Base-by-base conservation (phyloP, 2,888 invertebrate genomes). In the Apotomis betuletana region DNA sequence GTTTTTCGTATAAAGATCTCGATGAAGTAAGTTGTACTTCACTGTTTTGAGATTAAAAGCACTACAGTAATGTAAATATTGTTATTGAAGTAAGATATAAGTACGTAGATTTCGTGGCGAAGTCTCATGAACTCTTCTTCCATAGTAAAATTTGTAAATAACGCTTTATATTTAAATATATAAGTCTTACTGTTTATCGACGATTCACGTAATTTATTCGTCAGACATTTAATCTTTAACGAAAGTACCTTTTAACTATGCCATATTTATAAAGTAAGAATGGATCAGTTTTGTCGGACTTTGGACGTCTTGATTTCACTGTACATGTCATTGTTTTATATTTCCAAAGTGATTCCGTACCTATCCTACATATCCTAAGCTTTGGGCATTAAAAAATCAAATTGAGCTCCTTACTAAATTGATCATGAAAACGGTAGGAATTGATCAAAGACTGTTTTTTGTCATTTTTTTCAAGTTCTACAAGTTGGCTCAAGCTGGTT, bases 91-190 rank as follows among this genome's bases (percentile, higher is more conserved):
- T 87, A 87, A 89, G 87, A 79, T 68, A 79, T 68, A 79, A 80
- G 79, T 85, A 79, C 80, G 79, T 85, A 83, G 89, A 85, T 86
- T 87, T 88, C 86, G 88, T 83, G 83, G 82, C 86, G 89, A 87
- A 83, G 81, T 87, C 86, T 84, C 82, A 85, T 82, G 81, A 87
- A 85, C 84, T 87, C 88, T 90, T 92, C 92, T 92, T 93, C 92
- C 92, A 93, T 93, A 93, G 93, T 87, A 85, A 93, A 93, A 93
- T 91, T 91, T 93, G 93, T 93, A 93, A 90, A 93, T 93, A 93
- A 88, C 88, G 85, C 87, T 88, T 89, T 88, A 87, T 88, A 85
- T 81, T 81, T 79, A 74, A 84, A 84, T 80, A 76, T 76, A 70
- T 89, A 90, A 90, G 89, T 83, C 84, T 86, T 82, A 83, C 86